A percentile compares a stretch with the other conserved stretches of the same genome.
Evolutionary conservation across 2,797 vertebrate species (phyloP).

Genomic region (Lithobates sylvaticus): DNA sequence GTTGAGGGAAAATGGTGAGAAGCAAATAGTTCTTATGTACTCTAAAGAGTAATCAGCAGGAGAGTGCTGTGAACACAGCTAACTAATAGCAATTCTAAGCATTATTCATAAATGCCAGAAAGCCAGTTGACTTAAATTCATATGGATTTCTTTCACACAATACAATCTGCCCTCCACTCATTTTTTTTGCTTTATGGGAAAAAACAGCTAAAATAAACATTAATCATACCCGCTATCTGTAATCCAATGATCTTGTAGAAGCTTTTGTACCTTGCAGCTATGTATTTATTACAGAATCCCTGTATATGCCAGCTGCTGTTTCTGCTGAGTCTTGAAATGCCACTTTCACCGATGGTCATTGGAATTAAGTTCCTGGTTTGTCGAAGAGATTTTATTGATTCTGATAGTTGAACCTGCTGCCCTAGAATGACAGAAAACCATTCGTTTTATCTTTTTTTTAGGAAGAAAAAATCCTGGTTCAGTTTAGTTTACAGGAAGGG

Average conservation of each 20-base stretch:
- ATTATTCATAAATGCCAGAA: conserved; percentile 23
- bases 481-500: no score
- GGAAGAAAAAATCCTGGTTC: no score
- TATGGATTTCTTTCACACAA: background rate
- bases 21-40: background rate
- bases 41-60: background rate
- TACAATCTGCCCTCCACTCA: background rate
- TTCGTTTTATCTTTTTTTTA: no score
- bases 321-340: background rate
- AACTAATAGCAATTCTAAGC: conserved; percentile 17
- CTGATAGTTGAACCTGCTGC: no score
- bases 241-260: background rate
- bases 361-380: background rate
- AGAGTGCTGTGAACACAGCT: conserved; percentile 16
- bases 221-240: background rate
- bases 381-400: background rate
- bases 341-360: background rate
- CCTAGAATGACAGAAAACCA: no score
- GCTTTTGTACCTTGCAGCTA: background rate
- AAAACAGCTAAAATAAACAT: conserved; percentile 3
- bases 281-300: background rate
- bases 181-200: background rate
- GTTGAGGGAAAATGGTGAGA: conserved; percentile 3
- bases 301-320: background rate
- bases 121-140: conserved; percentile 1